Conservation (phyloP, 2,888 invertebrate species). For the Sclerodermus sp. region DNA sequence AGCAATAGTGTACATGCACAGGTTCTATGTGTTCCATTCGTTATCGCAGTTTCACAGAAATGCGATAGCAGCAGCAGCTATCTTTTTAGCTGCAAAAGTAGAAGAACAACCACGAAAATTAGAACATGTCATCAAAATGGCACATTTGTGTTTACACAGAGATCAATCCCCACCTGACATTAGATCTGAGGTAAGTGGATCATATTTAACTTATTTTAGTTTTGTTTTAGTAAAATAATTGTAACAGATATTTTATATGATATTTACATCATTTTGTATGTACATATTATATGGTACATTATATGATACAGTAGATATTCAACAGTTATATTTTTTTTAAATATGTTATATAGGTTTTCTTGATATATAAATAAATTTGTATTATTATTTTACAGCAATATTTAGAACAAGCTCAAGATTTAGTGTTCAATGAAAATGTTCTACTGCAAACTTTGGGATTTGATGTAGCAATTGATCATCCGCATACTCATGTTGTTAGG, state of each 20-base stretch:
- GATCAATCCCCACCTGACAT: constrained; percentile 67
- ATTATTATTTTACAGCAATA: constrained; percentile 60
- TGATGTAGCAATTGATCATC: constrained; percentile 97
- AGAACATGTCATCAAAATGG: constrained; percentile 94
- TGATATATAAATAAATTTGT: background rate
- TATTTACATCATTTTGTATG: too few relatives aligned
- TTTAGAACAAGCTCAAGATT: constrained; percentile 81
- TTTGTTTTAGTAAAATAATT: too few relatives aligned
- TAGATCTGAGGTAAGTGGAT: constrained; percentile 69
- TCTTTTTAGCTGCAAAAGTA: constrained; percentile 97
- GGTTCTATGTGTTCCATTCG: constrained; percentile 98
- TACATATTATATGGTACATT: too few relatives aligned
- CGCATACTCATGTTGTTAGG: constrained; percentile 94
- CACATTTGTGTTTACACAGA: constrained; percentile 84
- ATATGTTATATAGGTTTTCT: too few relatives aligned
- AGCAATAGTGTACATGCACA: constrained; percentile 98
- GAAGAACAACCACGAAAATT: constrained; percentile 98
- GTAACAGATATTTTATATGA: too few relatives aligned
- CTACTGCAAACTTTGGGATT: constrained; percentile 96
- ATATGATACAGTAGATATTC: too few relatives aligned
- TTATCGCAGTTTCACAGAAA: constrained; percentile 94
- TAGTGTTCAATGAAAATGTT: constrained; percentile 96
- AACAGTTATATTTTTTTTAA: too few relatives aligned
- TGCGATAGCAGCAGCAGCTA: constrained; percentile 89
- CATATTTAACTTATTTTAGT: background rate